Evolutionary conservation across 2,888 invertebrate species (phyloP).

Genomic region (Diaprepes abbreviatus): DNA sequence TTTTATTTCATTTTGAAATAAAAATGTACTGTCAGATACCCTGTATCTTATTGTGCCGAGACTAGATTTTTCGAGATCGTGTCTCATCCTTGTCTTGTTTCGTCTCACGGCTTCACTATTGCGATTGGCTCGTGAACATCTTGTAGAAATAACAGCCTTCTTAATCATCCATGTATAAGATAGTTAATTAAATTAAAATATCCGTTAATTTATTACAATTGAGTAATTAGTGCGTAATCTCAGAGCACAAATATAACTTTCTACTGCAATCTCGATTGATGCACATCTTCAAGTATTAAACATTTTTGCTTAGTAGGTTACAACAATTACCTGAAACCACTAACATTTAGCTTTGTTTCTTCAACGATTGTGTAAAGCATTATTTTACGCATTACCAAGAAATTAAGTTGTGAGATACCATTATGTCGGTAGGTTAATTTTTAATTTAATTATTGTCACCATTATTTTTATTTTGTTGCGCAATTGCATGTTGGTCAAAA

Average conservation of each 20-base stretch:
- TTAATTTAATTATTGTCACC: conserved; percentile 6
- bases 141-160: neutral
- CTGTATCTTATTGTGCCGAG: too few species aligned
- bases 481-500: too few species aligned
- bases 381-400: conserved; percentile 13
- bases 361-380: conserved; percentile 1
- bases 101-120: too few species aligned
- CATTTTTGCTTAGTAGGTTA: neutral
- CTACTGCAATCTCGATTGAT: neutral
- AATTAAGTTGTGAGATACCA: neutral
- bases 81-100: too few species aligned
- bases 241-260: neutral
- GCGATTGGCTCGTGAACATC: too few species aligned
- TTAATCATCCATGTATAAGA: neutral
- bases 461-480: neutral
- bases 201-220: neutral
- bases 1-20: too few species aligned
- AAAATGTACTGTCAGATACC: too few species aligned
- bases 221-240: neutral
- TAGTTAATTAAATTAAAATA: neutral
- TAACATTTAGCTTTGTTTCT: conserved; percentile 2
- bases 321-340: conserved; percentile 3
- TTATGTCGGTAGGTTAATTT: neutral
- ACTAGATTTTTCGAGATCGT: too few species aligned
- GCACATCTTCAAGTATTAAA: neutral